Percentiles rank a stretch among this genome's conserved stretches.
phyloP scores from a whole-genome alignment of 2,113 vertebrate genomes.

The Penelope pileata region DNA sequence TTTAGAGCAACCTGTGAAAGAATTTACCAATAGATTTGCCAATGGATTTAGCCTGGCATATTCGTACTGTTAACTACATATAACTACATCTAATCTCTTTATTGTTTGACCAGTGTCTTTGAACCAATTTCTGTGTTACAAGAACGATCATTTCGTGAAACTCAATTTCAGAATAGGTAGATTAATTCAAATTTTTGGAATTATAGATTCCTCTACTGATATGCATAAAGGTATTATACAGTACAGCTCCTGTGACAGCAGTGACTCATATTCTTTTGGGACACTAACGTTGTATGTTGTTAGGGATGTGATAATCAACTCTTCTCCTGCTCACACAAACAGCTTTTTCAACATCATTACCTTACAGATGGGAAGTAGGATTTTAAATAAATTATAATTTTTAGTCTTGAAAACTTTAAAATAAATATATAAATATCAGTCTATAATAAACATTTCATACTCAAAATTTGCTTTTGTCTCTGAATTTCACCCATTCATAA shows the following conservation, averaged over 20 bases:
- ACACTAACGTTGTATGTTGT: fast-evolving
- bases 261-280: neutral
- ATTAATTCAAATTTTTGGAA: neutral
- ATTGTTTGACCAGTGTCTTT: neutral
- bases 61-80: neutral
- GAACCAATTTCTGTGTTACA: neutral
- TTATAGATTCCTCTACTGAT: neutral
- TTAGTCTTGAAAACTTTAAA: neutral
- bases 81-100: neutral
- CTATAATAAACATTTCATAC: neutral
- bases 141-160: neutral
- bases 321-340: neutral
- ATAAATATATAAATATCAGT: neutral
- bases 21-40: neutral
- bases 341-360: neutral
- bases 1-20: neutral
- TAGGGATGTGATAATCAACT: neutral
- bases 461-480: neutral
- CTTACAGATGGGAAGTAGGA: neutral
- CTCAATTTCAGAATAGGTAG: neutral
- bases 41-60: neutral
- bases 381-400: neutral
- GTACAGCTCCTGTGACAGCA: neutral
- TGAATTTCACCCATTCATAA: neutral
- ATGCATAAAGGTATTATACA: neutral